Evolutionary conservation across 2,797 vertebrate species (phyloP), one percentile per base, ranked within the genome.

Genomic region (Anguilla marmorata): DNA sequence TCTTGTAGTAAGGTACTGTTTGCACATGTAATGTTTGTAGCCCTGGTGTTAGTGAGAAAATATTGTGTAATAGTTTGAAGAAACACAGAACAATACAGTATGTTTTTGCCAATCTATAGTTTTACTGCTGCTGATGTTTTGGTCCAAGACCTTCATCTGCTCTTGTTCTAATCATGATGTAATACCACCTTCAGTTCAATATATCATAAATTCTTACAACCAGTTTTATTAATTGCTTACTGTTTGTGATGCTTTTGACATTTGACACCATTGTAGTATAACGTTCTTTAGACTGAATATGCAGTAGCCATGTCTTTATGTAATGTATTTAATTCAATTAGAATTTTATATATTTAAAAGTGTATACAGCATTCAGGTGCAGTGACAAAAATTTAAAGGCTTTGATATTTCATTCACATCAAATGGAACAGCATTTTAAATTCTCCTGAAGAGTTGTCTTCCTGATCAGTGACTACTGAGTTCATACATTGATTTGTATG

Each of bases 401-500:
- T 79, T 74, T 76, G 48, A 76, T 86, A 86, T 86, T 76, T 79
- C 50, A 69, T 54, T 24, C 86, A 86, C 69, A 86, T 76, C 72
- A 76, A 66, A 50, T 76, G 24, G 72, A 86, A 86, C 72, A 74
- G 37, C 30, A 74, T 54, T 86, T 50, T 21, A 74, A 66, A 86
- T 86, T 86, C 69, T 72, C 74, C 37, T 30, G 48, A 86, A 30
- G 30, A 24, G n/a, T 8, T 21, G 54, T 52, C 52, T 27, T 69
- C 86, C 54, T 9, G 8, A 74, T 8, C 69, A 30, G 30, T 27
- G 30, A 74, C 8, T 30, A 30, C 8, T 27, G 30, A 82, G 86
- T 33, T 87, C 76, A 50, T 30, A 87, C 76, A 80, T 87, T 60
- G 86, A 87, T 87, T 87, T 87, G 8, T 82, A 63, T 87, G 76